Evolutionary conservation across 2,888 invertebrate species (phyloP).

Genomic region (Crocallis elinguaria): DNA sequence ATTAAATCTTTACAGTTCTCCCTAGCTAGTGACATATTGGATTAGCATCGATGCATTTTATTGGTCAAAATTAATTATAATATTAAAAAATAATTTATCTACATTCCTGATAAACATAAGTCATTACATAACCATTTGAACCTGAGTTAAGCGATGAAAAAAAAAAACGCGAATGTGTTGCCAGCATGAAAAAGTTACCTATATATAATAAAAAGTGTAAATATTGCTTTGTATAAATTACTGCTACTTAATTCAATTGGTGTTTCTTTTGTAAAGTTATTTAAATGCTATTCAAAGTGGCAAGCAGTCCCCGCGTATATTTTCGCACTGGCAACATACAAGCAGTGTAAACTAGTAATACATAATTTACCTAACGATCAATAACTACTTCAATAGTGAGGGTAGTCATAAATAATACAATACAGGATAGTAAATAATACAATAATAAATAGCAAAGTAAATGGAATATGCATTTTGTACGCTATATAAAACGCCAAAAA

Average conservation of each 20-base stretch:
- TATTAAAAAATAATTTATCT: constrained; percentile 80
- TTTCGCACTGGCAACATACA: constrained; percentile 48
- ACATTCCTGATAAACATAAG: constrained; percentile 73
- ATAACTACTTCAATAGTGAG: constrained; percentile 59
- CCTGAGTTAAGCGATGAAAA: constrained; percentile 58
- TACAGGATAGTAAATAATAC: constrained; percentile 33
- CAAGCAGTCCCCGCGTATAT: constrained; percentile 10
- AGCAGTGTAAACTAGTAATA: constrained; percentile 41
- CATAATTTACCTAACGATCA: constrained; percentile 61
- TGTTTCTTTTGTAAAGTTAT: constrained; percentile 21
- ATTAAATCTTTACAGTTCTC: constrained; percentile 82
- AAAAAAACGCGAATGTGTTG: constrained; percentile 53
- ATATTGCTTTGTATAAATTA: constrained; percentile 28
- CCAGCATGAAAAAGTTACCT: constrained; percentile 47
- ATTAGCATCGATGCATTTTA: constrained; percentile 80
- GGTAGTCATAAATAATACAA: constrained; percentile 38
- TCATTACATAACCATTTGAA: constrained; percentile 62
- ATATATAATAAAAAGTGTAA: constrained; percentile 24
- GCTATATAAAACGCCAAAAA: constrained; percentile 37
- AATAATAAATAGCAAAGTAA: constrained; percentile 46
- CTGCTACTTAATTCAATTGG: constrained; percentile 20
- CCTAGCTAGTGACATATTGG: constrained; percentile 79
- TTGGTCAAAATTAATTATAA: constrained; percentile 75
- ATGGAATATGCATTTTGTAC: constrained; percentile 52
- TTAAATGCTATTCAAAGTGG: constrained; percentile 46